Percentiles rank a stretch among this genome's conserved stretches.
Evolutionary conservation across 1,140 invertebrate genomes (phyloP).

Genomic region (Drosophila oshimai): DNA sequence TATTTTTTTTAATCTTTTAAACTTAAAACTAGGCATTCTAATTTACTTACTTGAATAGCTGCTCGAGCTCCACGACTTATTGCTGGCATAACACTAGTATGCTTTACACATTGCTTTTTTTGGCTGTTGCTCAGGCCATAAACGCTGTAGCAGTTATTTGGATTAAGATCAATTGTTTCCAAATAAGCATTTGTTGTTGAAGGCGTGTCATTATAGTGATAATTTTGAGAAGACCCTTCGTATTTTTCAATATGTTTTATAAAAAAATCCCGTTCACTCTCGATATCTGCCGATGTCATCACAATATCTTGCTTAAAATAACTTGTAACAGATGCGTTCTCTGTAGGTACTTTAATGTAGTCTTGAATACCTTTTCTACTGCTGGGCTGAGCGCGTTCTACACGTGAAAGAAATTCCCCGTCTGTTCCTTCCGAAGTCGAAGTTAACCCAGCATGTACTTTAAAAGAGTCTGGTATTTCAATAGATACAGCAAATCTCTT

Average conservation of each 20-base stretch:
- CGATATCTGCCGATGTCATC: constrained; percentile 52
- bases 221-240: background rate
- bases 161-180: constrained; percentile 74
- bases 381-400: constrained; percentile 51
- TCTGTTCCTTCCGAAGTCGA: constrained; percentile 11
- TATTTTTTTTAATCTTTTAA: too few relatives aligned
- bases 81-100: constrained; percentile 89
- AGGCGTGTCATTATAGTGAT: constrained; percentile 22
- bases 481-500: constrained; percentile 74
- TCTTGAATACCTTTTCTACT: constrained; percentile 37
- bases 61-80: constrained; percentile 87
- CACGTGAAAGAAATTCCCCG: constrained; percentile 54
- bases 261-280: constrained; percentile 50
- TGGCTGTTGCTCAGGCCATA: constrained; percentile 88
- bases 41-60: constrained; percentile 84
- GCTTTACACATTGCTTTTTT: constrained; percentile 89
- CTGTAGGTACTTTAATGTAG: constrained; percentile 4
- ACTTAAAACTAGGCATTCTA: too few relatives aligned
- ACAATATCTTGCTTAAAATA: constrained; percentile 59
- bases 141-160: constrained; percentile 84
- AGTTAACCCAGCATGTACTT: constrained; percentile 22
- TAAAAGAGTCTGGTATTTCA: constrained; percentile 76
- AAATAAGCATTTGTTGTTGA: constrained; percentile 45
- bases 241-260: constrained; percentile 35
- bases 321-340: constrained; percentile 5